Conservation (phyloP, 1,140 invertebrate genomes). For the Planococcus citri region DNA sequence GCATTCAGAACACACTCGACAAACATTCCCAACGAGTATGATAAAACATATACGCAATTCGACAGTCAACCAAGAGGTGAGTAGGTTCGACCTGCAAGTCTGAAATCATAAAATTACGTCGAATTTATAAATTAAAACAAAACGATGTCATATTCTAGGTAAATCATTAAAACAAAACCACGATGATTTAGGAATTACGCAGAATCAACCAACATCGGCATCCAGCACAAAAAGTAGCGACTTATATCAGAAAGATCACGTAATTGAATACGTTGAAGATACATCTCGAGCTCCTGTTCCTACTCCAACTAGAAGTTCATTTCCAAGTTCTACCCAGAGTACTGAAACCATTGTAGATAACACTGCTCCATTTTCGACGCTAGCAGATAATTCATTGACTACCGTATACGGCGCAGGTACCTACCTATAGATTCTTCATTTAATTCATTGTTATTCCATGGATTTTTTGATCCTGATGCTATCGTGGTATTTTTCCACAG, state of each 20-base stretch:
- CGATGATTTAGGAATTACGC: neutral
- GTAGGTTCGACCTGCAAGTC: too few relatives aligned
- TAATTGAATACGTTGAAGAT: neutral
- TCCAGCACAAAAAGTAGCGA: neutral
- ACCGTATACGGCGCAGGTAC: conserved; percentile 11
- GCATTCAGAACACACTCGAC: conserved; percentile 57
- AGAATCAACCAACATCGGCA: neutral
- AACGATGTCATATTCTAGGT: neutral
- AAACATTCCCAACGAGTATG: conserved; percentile 23
- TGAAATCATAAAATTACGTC: neutral
- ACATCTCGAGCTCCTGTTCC: neutral
- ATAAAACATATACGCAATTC: neutral
- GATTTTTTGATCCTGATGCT: too few relatives aligned
- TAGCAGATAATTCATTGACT: neutral
- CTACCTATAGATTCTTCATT: neutral
- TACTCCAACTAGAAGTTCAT: neutral
- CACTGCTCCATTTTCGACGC: neutral
- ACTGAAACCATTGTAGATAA: neutral
- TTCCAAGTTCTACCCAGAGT: neutral
- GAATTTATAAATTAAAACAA: neutral
- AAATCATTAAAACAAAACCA: conserved; percentile 9
- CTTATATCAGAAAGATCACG: neutral
- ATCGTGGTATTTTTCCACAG: too few relatives aligned
- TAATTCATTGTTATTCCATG: too few relatives aligned
- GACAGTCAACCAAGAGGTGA: neutral